Percentiles rank a stretch among this genome's conserved stretches.
Conservation (phyloP, 2,797 vertebrate species). For the Oophaga sylvatica region DNA sequence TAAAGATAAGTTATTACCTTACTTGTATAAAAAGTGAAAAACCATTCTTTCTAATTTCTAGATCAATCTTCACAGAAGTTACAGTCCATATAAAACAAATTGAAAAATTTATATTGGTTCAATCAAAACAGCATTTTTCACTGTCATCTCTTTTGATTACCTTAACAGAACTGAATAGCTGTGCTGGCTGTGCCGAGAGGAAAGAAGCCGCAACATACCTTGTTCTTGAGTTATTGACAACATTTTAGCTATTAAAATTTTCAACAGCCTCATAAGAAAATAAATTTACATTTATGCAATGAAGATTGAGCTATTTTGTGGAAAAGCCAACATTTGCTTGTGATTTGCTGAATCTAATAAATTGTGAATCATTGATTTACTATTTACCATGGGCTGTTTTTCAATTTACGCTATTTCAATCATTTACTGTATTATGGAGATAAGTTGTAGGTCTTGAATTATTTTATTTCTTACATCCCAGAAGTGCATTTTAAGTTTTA, state of each 20-base stretch:
- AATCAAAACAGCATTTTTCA: slow-evolving; percentile 28
- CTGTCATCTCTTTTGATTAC: slow-evolving; percentile 36
- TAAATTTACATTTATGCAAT: slow-evolving; percentile 21
- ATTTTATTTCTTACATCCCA: neutral
- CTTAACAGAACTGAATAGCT: slow-evolving; percentile 11
- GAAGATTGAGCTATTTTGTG: neutral
- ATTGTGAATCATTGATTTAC: slow-evolving; percentile 1
- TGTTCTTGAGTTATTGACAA: slow-evolving; percentile 19
- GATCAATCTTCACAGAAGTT: slow-evolving; percentile 16
- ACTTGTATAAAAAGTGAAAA: slow-evolving; percentile 17
- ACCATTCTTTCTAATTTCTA: slow-evolving; percentile 31
- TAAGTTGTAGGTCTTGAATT: neutral
- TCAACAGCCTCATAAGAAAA: slow-evolving; percentile 18
- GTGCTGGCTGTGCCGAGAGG: neutral
- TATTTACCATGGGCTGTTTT: neutral
- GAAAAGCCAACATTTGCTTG: neutral
- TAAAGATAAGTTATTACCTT: slow-evolving; percentile 41
- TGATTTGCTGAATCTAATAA: neutral
- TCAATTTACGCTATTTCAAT: neutral
- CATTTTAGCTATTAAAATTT: slow-evolving; percentile 20
- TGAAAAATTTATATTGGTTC: slow-evolving; percentile 28
- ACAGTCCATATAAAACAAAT: slow-evolving; percentile 31
- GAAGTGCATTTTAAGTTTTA: neutral
- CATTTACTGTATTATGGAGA: too few species aligned
- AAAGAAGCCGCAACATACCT: neutral